A percentile compares a stretch with the other conserved stretches of the same genome.
Evolutionary conservation across 1,140 invertebrate species (phyloP).

Genomic region (Palaemon carinicauda): DNA sequence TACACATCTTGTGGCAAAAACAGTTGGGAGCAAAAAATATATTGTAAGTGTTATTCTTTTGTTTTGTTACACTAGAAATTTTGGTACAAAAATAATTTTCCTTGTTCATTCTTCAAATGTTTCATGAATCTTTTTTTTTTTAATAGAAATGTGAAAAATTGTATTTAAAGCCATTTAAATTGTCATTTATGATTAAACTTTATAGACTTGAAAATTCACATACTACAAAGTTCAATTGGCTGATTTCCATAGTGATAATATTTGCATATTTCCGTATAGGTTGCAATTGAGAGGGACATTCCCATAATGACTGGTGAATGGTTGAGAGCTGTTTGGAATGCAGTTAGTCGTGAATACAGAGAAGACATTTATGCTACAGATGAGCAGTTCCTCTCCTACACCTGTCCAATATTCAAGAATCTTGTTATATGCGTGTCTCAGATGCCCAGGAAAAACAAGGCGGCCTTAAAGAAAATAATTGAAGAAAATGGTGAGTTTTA

Average conservation of each 20-base stretch:
- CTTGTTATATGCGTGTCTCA: constrained; percentile 82
- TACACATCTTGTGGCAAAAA: constrained; percentile 83
- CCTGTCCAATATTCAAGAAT: constrained; percentile 82
- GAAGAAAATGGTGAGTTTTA: constrained; percentile 72
- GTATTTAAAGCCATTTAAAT: background rate
- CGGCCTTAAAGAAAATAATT: constrained; percentile 76
- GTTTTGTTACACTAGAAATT: background rate
- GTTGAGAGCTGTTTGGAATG: constrained; percentile 82
- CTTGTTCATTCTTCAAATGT: background rate
- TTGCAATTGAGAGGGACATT: constrained; percentile 76
- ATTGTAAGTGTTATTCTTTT: constrained; percentile 22
- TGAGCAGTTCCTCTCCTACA: constrained; percentile 72
- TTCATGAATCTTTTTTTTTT: too few relatives aligned
- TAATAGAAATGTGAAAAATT: too few relatives aligned
- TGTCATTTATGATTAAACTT: constrained; percentile 14
- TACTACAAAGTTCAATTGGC: too few relatives aligned
- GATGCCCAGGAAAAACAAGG: constrained; percentile 73
- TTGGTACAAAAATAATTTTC: background rate
- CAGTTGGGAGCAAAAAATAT: constrained; percentile 59
- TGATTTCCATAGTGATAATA: background rate
- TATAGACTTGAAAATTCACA: too few relatives aligned
- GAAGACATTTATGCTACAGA: constrained; percentile 74
- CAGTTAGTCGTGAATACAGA: constrained; percentile 66
- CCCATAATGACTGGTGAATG: constrained; percentile 81
- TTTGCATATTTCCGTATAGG: constrained; percentile 66